Evolutionary conservation across 2,888 invertebrate species (phyloP).

Genomic region (Mesorhabditis sp.): DNA sequence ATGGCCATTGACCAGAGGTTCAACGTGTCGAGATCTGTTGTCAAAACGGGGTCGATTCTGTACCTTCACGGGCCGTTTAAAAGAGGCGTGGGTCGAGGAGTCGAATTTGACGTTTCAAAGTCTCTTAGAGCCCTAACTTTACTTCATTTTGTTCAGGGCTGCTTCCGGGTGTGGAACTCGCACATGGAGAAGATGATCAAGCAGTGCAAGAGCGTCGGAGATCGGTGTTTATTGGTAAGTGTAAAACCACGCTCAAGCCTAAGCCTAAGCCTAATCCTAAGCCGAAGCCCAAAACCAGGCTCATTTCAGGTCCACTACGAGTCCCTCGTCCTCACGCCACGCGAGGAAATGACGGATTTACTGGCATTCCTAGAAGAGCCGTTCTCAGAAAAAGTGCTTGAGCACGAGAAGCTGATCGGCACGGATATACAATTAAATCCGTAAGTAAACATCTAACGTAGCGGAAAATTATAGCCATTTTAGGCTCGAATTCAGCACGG

Average conservation of each 20-base stretch:
- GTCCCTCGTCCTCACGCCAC: slow-evolving; percentile 87
- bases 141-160: no score
- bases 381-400: slow-evolving; percentile 75
- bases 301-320: slow-evolving; percentile 87
- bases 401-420: slow-evolving; percentile 31
- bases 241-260: neutral
- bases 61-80: no score
- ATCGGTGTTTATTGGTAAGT: slow-evolving; percentile 21
- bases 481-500: slow-evolving; percentile 1
- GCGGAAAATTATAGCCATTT: neutral
- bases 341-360: slow-evolving; percentile 79
- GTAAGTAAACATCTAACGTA: slow-evolving; percentile 71
- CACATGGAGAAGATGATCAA: slow-evolving; percentile 77
- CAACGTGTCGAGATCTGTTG: no score
- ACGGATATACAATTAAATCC: slow-evolving; percentile 59
- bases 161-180: slow-evolving; percentile 81
- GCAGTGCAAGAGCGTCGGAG: slow-evolving; percentile 69
- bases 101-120: no score
- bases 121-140: no score
- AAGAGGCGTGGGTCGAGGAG: no score
- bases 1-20: no score
- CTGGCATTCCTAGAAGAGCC: slow-evolving; percentile 81
- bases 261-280: neutral
- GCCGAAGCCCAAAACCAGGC: slow-evolving; percentile 29
- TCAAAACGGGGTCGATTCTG: no score